phyloP scores from a whole-genome alignment of 2,113 vertebrate species.

The Actinemys pallida region DNA sequence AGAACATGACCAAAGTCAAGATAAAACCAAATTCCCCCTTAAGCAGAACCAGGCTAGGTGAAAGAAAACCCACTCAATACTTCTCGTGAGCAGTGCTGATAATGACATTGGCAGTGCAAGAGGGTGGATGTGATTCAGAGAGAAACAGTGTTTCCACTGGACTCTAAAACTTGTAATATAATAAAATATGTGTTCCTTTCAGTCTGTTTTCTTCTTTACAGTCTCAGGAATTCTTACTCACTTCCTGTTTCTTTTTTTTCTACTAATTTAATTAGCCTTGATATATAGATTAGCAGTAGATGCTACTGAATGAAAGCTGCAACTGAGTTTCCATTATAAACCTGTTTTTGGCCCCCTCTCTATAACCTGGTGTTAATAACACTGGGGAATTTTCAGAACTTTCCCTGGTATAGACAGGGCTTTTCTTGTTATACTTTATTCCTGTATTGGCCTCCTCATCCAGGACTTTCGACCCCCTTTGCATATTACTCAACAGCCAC shows the following conservation, averaged over 20 bases:
- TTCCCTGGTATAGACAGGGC: background rate
- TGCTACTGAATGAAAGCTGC: background rate
- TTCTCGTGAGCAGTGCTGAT: background rate
- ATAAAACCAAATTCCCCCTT: background rate
- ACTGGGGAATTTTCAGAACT: background rate
- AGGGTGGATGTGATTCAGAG: background rate
- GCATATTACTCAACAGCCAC: background rate
- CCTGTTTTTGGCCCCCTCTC: background rate
- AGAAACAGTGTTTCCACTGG: background rate
- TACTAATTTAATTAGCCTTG: background rate
- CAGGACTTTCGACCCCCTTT: background rate
- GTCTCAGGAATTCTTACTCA: slow-evolving; percentile 7
- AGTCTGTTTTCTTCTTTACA: background rate
- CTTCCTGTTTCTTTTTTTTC: background rate
- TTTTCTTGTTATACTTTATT: background rate
- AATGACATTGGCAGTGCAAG: background rate
- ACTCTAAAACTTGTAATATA: slow-evolving; percentile 2
- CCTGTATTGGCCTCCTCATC: background rate
- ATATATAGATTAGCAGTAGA: background rate
- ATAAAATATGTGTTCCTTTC: background rate
- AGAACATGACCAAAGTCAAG: rapidly evolving
- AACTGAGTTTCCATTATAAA: background rate
- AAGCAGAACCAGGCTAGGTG: background rate
- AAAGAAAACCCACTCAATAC: rapidly evolving
- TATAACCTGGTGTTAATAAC: background rate